Percentiles rank a stretch among this genome's conserved stretches.
Conservation (phyloP, 2,797 vertebrate species). For the Eupleurogrammus muticus region DNA sequence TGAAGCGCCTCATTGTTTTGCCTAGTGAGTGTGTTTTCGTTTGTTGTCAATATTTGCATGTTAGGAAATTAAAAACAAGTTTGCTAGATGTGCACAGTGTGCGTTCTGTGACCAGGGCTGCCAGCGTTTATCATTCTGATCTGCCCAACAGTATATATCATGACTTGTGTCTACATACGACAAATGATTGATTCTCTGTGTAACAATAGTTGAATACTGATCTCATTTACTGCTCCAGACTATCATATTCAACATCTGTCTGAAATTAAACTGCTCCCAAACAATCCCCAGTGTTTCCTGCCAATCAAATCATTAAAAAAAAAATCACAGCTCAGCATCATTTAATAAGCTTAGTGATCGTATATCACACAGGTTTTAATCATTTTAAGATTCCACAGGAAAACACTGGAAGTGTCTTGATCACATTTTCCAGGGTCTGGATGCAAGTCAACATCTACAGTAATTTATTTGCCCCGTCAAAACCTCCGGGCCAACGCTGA, state of each 20-base stretch:
- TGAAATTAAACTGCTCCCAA: slow-evolving; percentile 61
- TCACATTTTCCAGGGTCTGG: slow-evolving; percentile 37
- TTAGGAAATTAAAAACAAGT: slow-evolving; percentile 16
- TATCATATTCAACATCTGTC: slow-evolving; percentile 40
- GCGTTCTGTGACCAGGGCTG: slow-evolving; percentile 22
- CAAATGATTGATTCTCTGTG: slow-evolving; percentile 11
- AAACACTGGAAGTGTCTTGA: slow-evolving; percentile 21
- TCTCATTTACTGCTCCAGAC: slow-evolving; percentile 11
- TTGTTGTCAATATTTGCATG: slow-evolving; percentile 27
- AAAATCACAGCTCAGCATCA: slow-evolving; percentile 13
- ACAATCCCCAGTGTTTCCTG: slow-evolving; percentile 26
- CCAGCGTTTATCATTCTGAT: neutral
- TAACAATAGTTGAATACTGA: slow-evolving; percentile 11
- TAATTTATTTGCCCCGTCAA: slow-evolving; percentile 41
- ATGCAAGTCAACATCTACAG: slow-evolving; percentile 44
- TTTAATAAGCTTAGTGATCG: slow-evolving; percentile 16
- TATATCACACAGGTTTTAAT: slow-evolving; percentile 33
- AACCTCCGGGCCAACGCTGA: slow-evolving; percentile 31
- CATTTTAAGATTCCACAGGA: slow-evolving; percentile 9
- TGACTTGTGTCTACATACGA: neutral
- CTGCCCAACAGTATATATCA: neutral
- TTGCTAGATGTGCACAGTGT: neutral
- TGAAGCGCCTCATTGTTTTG: slow-evolving; percentile 1
- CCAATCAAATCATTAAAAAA: slow-evolving; percentile 35
- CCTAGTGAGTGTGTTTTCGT: slow-evolving; percentile 12